Conservation (phyloP, 2,797 vertebrate species). For the Pachyuromys duprasi region DNA sequence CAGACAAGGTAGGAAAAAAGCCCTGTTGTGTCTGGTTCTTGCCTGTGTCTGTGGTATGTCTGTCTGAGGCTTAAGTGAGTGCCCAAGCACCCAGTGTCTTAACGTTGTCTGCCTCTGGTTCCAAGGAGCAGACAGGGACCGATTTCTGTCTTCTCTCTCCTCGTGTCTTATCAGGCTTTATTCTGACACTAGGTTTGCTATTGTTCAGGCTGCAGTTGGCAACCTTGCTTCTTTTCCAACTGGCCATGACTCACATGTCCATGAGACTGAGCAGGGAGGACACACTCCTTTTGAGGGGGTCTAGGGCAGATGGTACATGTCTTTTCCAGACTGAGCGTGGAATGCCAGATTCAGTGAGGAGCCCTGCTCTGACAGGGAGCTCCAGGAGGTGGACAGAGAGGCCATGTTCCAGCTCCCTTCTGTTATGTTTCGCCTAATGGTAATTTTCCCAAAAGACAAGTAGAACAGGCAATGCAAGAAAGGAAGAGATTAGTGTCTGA, state of each 20-base stretch:
- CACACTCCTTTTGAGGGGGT: neutral
- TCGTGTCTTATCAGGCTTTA: neutral
- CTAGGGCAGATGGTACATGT: constrained; percentile 67
- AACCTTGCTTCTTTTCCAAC: constrained; percentile 13
- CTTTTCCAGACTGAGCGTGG: constrained; percentile 61
- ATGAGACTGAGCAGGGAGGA: neutral
- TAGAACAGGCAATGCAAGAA: constrained; percentile 24
- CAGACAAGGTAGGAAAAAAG: neutral
- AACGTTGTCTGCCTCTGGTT: neutral
- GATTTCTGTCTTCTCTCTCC: neutral
- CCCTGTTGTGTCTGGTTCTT: neutral
- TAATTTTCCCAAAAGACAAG: constrained; percentile 42
- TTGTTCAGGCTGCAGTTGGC: neutral
- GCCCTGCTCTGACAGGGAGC: constrained; percentile 31
- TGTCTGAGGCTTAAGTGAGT: neutral
- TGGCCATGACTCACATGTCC: constrained; percentile 29
- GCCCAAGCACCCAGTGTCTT: neutral
- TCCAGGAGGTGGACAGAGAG: neutral
- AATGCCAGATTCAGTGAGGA: constrained; percentile 62
- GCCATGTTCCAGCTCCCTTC: constrained; percentile 64
- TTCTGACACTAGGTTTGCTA: neutral
- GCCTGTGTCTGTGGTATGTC: neutral
- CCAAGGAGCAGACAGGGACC: neutral
- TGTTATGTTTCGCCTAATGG: constrained; percentile 53
- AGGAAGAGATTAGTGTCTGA: constrained; percentile 47